Evolutionary conservation across 2,797 vertebrate genomes (phyloP), one percentile per base, ranked within the genome.

Genomic region (Acrossocheilus fasciatus): DNA sequence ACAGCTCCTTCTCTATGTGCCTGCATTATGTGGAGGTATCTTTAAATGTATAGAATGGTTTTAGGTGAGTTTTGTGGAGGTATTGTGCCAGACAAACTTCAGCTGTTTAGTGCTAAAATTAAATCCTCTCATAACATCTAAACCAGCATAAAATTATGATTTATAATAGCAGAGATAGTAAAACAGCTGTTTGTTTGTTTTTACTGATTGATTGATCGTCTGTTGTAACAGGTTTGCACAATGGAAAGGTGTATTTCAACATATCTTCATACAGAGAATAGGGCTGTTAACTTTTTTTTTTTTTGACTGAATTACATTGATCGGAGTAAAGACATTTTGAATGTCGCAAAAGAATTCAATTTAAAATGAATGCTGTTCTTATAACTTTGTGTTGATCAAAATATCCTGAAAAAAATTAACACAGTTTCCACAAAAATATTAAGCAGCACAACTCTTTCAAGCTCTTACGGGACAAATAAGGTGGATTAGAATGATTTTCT

Each of bases 1-100:
- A 85, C 66, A 85, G 66, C 52, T 72, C 66, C 50, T 85, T 72
- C 84, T 79, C 50, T 85, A 10, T 50, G 66, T 69, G 57, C 77
- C 52, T 47, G 66, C 18, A 34, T 59, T 62, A 18, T 77, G 39
- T 62, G 36, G 14, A 59, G 23, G 39, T 80, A 85, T 85, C 12
- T 36, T 72, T n/a, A 47, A 85, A 79, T 47, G 41, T 85, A 79
- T 80, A 72, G 84, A 72, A 70, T 45, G 30, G 7, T 59, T 70
- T 23, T 85, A 43, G 64, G 64, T 79, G 50, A 50, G 34, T 78
- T 52, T 36, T n/a, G 41, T 26, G 62, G 26, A 54, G 47, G 36
- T 70, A 18, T 23, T 81, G 39, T 59, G 34, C 20, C 68, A 75
- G 10, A 54, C 62, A 84, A 69, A 43, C 43, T 41, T 66, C 43